Evolutionary conservation across 1,140 invertebrate genomes (phyloP), one percentile per base, ranked within the genome.

Genomic region (Spodoptera litura): DNA sequence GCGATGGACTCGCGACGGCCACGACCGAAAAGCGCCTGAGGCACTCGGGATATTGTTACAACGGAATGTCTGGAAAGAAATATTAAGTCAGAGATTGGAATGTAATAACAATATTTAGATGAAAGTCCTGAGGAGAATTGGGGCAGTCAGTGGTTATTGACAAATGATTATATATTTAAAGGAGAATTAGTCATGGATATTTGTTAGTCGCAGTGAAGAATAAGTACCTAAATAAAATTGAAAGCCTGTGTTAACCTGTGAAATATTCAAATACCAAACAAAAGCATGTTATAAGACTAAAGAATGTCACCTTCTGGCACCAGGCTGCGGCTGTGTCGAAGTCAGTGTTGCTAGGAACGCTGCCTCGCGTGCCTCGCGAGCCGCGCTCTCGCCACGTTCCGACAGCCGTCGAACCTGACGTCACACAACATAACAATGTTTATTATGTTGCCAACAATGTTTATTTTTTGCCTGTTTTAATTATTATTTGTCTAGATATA

Each of bases 331-430:
- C 25, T 96, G 95, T 0, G 96, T 96, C 85, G 97, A 96, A 56
- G 97, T 97, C 2, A 98, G 92, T 0, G 97, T 98, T 15, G 97
- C 97, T 72, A 98, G 88, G 82, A 98, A 98, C 2, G 97, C 97
- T 1, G 97, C 96, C 88, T 98, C 97, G 38, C 96, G 95, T 0
- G 97, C 96, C 10, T 96, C 96, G 3, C 96, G 94, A 1, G 96
- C 96, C 1, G 95, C 96, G 13, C 96, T 95, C 87, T 97, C 97
- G 13, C 97, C 97, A 72, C 97, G 95, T 85, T 98, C 97, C 44
- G 97, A 98, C 4, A 98, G 89, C 27, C 97, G 95, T 49, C 97
- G 95, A 53, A 98, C 96, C 96, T 96, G 79, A 12, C 44, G 10
- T n/a, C 38, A 0, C 49, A 75, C 12, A 62, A 56, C 49, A 77